Conservation (phyloP, 2,888 invertebrate genomes). For the Agriopis marginaria region DNA sequence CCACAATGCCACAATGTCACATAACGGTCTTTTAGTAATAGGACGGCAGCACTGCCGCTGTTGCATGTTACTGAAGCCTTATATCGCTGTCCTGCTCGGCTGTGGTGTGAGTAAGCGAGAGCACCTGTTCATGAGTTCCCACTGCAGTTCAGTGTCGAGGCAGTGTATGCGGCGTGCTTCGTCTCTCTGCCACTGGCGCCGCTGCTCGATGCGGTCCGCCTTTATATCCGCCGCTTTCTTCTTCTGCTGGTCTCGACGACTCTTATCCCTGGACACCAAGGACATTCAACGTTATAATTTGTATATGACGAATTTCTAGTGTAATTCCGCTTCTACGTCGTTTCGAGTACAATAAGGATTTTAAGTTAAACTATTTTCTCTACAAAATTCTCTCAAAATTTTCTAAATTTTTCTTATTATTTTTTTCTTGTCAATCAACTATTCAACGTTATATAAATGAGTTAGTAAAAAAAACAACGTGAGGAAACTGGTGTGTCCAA, state of each 20-base stretch:
- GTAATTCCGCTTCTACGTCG: no score
- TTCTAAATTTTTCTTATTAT: no score
- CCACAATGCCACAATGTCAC: no score
- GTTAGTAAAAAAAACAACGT: no score
- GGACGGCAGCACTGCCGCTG: no score
- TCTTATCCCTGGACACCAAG: constrained; percentile 62
- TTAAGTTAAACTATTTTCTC: no score
- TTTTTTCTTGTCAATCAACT: no score
- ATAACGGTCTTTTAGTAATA: no score
- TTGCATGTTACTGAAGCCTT: background rate
- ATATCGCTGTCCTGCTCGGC: background rate
- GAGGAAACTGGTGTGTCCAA: no score
- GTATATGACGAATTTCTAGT: no score
- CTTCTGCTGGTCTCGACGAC: constrained; percentile 59
- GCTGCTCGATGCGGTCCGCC: constrained; percentile 59
- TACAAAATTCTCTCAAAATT: no score
- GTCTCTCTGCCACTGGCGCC: constrained; percentile 63
- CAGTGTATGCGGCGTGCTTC: constrained; percentile 64
- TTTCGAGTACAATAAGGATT: no score
- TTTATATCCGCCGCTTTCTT: constrained; percentile 59
- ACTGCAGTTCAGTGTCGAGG: constrained; percentile 74
- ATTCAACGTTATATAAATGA: background rate
- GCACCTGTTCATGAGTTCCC: constrained; percentile 85
- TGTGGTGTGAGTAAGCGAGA: background rate
- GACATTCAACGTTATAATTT: background rate